Evolutionary conservation across 2,797 vertebrate species (phyloP), one percentile per base, ranked within the genome.

Genomic region (Mus minutoides): DNA sequence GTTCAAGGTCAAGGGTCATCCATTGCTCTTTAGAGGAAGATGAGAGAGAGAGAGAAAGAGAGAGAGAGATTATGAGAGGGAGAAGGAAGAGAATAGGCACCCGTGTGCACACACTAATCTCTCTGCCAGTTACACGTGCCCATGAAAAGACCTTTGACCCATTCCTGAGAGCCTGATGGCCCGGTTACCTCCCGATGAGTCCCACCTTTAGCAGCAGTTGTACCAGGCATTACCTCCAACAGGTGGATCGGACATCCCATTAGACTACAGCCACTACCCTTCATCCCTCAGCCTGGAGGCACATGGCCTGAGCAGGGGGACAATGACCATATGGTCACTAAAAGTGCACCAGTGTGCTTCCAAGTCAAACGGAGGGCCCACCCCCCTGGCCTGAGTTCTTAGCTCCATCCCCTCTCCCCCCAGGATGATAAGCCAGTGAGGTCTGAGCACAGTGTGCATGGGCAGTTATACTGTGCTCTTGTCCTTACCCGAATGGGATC

Each of bases 401-500:
- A 4, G 19, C 1, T 31, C 31, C 24, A 29, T 43, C 43, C 31
- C 29, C 11, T 1, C 4, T 1, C 31, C n/a, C 24, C 64, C 14
- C 31, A 2, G 64, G 13, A 24, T 37, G 22, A 26, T 2, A 3
- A 31, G 37, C 62, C 2, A 14, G 62, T 2, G 19, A n/a, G 14
- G n/a, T 37, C 13, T 2, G 29, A 17, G 16, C 7, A 2, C 14
- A 0, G 0, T 0, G 22, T 2, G 0, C 16, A 0, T 29, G 5
- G 69, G 34, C 2, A 1, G 4, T 10, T 0, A 2, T 6, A 6
- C 16, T 9, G 6, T 58, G 3, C 7, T 4, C 29, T 34, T 46
- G 12, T 7, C 5, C 1, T 40, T 5, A 10, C 7, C 9, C 31
- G 2, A 34, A 0, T 0, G 10, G 17, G 69, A 37, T 73, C n/a